phyloP scores from a whole-genome alignment of 1,140 invertebrate species.

The Oryzaephilus surinamensis region DNA sequence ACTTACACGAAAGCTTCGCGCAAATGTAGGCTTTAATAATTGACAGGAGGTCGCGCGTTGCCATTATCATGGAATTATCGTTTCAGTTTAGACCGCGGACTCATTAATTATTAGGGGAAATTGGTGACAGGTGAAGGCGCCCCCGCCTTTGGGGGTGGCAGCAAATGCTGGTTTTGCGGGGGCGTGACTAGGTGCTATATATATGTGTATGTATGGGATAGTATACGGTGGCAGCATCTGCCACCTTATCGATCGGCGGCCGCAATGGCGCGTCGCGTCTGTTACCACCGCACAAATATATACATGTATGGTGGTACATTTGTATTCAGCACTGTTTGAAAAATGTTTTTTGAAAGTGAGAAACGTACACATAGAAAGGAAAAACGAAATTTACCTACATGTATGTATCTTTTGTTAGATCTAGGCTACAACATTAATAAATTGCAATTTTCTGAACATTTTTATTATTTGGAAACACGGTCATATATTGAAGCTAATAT shows the following conservation, averaged over 20 bases:
- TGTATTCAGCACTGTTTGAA: no score
- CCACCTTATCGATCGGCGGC: slow-evolving; percentile 23
- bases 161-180: slow-evolving; percentile 16
- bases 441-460: no score
- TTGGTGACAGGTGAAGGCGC: slow-evolving; percentile 35
- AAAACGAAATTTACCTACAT: no score
- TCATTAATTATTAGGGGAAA: slow-evolving; percentile 33
- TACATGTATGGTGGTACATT: no score
- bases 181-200: slow-evolving; percentile 16
- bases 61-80: slow-evolving; percentile 37
- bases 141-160: slow-evolving; percentile 19
- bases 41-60: slow-evolving; percentile 30
- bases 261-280: slow-evolving; percentile 26
- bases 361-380: no score
- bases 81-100: slow-evolving; percentile 35
- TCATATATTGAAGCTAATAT: no score
- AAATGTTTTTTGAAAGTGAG: no score
- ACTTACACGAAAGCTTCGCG: background rate
- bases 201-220: slow-evolving; percentile 7
- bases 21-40: slow-evolving; percentile 12
- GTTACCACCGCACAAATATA: slow-evolving; percentile 15
- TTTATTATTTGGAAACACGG: no score
- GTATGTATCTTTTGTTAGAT: no score
- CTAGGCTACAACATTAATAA: no score
- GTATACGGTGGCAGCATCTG: slow-evolving; percentile 20